Evolutionary conservation across 2,888 invertebrate species (phyloP).

Genomic region (Euzetes globulus): DNA sequence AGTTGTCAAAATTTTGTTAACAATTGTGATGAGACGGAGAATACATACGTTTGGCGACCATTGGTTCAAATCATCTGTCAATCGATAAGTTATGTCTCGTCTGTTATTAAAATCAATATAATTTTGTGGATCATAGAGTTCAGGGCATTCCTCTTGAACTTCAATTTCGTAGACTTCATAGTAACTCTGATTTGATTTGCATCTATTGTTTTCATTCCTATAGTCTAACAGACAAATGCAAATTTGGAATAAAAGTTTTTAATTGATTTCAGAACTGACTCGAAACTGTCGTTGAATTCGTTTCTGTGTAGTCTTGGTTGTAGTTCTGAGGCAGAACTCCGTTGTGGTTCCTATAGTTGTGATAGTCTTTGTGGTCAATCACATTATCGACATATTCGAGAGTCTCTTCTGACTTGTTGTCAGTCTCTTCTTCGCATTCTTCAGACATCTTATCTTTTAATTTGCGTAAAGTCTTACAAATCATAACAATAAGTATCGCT

Average conservation of each 20-base stretch:
- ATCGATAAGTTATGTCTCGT: not conserved
- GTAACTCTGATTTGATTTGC: not conserved
- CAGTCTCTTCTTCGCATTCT: not conserved
- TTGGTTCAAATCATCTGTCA: not conserved
- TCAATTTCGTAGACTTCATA: slow-evolving; percentile 2
- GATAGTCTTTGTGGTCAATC: not conserved
- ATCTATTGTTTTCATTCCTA: not conserved
- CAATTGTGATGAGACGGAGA: not conserved
- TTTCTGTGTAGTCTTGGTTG: not conserved
- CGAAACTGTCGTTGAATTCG: not conserved
- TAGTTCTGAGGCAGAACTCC: slow-evolving; percentile 4
- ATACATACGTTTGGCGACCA: slow-evolving; percentile 2
- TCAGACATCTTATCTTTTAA: not conserved
- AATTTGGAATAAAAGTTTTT: not conserved
- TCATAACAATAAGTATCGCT: not conserved
- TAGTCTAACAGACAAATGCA: not conserved
- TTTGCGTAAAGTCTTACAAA: slow-evolving; percentile 13
- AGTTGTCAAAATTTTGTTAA: not conserved
- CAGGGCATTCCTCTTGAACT: not conserved
- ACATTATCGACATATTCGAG: not conserved
- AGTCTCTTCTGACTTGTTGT: slow-evolving; percentile 10
- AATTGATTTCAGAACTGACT: not conserved
- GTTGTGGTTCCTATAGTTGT: not conserved
- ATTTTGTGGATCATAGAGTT: not conserved
- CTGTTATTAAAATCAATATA: not conserved